A percentile compares a stretch with the other conserved stretches of the same genome.
These are phyloP conservation scores for Ashinkailepas kermadecensis DNA, from an alignment of 2,888 invertebrate genomes.

Conservation along the genomic window DNA sequence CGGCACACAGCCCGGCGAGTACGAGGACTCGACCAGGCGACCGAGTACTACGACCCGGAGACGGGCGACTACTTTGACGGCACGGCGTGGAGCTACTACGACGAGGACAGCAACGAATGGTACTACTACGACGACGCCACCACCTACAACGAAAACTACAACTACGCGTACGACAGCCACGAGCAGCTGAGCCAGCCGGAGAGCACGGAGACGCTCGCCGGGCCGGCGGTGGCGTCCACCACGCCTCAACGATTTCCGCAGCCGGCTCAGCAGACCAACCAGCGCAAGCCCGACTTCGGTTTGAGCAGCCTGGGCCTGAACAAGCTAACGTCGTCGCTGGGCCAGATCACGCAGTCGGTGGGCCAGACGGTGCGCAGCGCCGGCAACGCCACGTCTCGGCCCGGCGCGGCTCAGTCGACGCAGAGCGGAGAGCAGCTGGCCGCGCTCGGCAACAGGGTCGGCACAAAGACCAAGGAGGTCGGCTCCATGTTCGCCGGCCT, in stretches of 20 bases:
- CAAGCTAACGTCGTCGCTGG: conserved; percentile 17
- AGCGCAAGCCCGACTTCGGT: background rate
- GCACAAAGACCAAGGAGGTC: conserved; percentile 20
- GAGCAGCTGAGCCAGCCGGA: conserved; percentile 37
- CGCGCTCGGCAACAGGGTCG: conserved; percentile 17
- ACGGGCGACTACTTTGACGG: conserved; percentile 24
- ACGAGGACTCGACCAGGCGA: conserved; percentile 36
- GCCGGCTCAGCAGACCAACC: background rate
- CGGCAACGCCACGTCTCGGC: background rate
- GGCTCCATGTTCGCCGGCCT: conserved; percentile 18
- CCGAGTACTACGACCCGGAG: conserved; percentile 18
- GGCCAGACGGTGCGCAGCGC: background rate
- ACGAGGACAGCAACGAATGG: conserved; percentile 36
- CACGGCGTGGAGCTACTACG: conserved; percentile 26
- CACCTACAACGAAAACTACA: conserved; percentile 28
- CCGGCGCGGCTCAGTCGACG: background rate
- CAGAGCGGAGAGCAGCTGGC: background rate
- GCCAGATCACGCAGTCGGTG: conserved; percentile 5
- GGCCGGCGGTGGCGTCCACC: background rate
- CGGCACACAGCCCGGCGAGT: conserved; percentile 38
- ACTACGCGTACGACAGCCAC: conserved; percentile 13
- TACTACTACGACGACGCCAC: conserved; percentile 28
- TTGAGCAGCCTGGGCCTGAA: conserved; percentile 1
- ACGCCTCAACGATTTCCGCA: background rate
- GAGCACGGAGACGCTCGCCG: conserved; percentile 16